Evolutionary conservation across 37 sponge, comb jelly and placozoan genomes (phyloP).

Genomic region (Geodia barretti): DNA sequence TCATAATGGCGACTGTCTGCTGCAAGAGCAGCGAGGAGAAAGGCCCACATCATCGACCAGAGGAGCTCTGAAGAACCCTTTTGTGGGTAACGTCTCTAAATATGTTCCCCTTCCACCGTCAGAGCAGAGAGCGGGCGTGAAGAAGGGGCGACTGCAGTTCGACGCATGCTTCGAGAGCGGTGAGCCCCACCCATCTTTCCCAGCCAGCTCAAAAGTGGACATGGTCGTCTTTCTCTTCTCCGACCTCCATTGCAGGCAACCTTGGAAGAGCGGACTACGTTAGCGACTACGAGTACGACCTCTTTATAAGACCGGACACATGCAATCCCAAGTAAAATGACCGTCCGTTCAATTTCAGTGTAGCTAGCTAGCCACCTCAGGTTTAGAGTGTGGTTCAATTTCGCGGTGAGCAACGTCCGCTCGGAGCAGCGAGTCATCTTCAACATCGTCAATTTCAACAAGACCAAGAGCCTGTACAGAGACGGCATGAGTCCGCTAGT

Average conservation of each 20-base stretch:
- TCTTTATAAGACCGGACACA: constrained; percentile 93
- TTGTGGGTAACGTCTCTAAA: constrained; percentile 85
- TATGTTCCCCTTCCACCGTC: constrained; percentile 49
- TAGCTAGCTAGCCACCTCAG: too few relatives aligned
- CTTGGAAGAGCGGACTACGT: constrained; percentile 89
- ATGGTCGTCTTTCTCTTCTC: not conserved
- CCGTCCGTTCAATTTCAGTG: too few relatives aligned
- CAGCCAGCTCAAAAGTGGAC: too few relatives aligned
- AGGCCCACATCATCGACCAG: too few relatives aligned
- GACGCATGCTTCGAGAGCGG: constrained; percentile 93
- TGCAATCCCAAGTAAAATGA: constrained; percentile 88
- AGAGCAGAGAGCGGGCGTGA: constrained; percentile 26
- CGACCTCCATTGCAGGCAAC: constrained; percentile 61
- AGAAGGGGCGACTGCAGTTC: constrained; percentile 76
- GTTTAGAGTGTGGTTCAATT: constrained; percentile 94
- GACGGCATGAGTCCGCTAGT: constrained; percentile 96
- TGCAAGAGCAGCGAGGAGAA: too few relatives aligned
- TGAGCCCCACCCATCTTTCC: too few relatives aligned
- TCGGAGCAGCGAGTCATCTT: constrained; percentile 90
- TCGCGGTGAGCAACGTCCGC: constrained; percentile 78
- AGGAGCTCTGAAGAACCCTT: constrained; percentile 33
- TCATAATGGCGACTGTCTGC: not conserved
- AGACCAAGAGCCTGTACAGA: constrained; percentile 92
- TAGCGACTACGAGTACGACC: constrained; percentile 91
- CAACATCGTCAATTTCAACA: constrained; percentile 95